Percentiles rank a stretch among this genome's conserved stretches.
These are phyloP conservation scores for Campoplex nolae DNA, from an alignment of 2,888 invertebrate species.

Conservation along the genomic window DNA sequence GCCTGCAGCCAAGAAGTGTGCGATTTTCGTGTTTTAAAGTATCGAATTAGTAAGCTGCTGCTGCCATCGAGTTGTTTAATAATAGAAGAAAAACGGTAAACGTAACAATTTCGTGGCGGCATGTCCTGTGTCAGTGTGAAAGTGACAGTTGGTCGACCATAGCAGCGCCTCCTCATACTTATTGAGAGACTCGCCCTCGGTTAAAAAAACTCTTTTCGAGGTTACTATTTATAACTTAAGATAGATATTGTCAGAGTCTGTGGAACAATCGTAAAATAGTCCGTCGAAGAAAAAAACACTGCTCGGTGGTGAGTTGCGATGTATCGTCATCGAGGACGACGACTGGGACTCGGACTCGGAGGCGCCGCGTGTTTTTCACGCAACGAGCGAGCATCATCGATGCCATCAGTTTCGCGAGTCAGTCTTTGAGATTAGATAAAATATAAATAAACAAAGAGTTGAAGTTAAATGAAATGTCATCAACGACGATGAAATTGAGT, in stretches of 20 bases:
- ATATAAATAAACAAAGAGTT: background rate
- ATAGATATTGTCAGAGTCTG: background rate
- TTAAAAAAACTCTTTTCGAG: background rate
- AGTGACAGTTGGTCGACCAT: constrained; percentile 7
- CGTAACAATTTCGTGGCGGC: background rate
- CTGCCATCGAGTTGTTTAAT: background rate
- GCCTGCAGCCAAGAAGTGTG: too few relatives aligned
- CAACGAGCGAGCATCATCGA: background rate
- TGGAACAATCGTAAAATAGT: constrained; percentile 3
- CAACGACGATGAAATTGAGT: constrained; percentile 84
- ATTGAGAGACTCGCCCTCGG: constrained; percentile 7
- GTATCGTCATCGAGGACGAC: constrained; percentile 6
- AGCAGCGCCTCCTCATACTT: background rate
- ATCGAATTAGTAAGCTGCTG: background rate
- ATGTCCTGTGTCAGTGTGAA: background rate
- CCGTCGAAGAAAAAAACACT: background rate
- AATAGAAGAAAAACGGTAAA: constrained; percentile 1
- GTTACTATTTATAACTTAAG: constrained; percentile 4
- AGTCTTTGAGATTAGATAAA: constrained; percentile 21
- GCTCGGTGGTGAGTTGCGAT: background rate
- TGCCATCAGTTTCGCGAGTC: constrained; percentile 21
- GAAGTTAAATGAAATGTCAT: constrained; percentile 68
- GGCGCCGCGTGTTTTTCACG: background rate
- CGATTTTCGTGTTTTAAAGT: background rate
- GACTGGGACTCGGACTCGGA: background rate